Base-by-base conservation (phyloP, 2,888 invertebrate species). In the Dorcus hopei region DNA sequence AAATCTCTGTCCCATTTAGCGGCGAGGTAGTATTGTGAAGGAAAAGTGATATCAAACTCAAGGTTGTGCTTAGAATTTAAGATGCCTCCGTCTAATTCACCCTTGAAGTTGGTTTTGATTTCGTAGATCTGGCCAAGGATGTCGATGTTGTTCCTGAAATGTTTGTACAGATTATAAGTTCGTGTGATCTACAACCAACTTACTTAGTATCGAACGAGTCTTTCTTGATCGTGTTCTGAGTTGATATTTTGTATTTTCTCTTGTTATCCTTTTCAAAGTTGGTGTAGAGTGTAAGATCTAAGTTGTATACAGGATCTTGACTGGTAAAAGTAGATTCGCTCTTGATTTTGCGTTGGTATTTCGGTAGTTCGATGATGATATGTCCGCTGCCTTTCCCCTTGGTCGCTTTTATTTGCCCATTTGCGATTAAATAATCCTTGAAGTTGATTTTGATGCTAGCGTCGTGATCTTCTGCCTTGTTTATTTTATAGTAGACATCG, bases 251-350 rank as follows among this genome's bases (percentile, higher is more conserved):
- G 3, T 92, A 66, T 67, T 87, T 88, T 68, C 89, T 87, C 45
- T 79, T 83, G 45, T 87, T 86, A 71, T 90, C 86, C 70, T 87
- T 88, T 51, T 86, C 87, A 60, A 83, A 87, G 73, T 91, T 85
- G 38, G 89, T 85, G 66, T 81, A 85, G 3, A 93, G 52, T 48
- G 85, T 88, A 0, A 87, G 68, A 49, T 85, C 84, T 0, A 85
- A 80, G 61, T 85, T 83, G 74, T 84, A 87, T 1, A 81, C 81
- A 0, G 86, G 85, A 0, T 85, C 82, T 52, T 83, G 82, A 0
- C 87, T 74, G 1, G 82, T 78, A 69, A 91, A 83, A 52, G 86
- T 86, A 0, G 86, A 80, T 45, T 85, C 86, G 3, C 81, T 75
- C 69, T 86, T 87, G 38, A 87, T 70, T 70, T 86, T 86, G 52